A percentile compares a stretch with the other conserved stretches of the same genome.
These are phyloP conservation scores for Vulpes ferrilata DNA, from an alignment of 2,113 vertebrate species.

Conservation along the genomic window DNA sequence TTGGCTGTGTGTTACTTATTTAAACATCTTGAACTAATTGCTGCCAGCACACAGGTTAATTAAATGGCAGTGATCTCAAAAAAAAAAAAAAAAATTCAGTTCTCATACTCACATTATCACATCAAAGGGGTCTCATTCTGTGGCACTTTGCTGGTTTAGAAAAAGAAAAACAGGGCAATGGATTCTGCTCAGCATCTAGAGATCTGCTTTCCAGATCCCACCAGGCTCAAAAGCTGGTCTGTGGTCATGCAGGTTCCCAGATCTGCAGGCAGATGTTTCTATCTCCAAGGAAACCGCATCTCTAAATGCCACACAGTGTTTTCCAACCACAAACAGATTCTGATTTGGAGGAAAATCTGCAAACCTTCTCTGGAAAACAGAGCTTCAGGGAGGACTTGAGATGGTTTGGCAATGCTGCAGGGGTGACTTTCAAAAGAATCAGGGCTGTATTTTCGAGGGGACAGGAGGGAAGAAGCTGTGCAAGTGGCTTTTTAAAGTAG, in stretches of 20 bases:
- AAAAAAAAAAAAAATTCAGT: neutral
- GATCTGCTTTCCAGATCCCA: neutral
- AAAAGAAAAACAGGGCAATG: neutral
- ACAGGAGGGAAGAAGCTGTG: neutral
- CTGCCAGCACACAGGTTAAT: conserved; percentile 67
- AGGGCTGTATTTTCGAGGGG: neutral
- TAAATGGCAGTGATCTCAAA: conserved; percentile 59
- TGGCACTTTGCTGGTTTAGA: neutral
- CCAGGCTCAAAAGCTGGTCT: neutral
- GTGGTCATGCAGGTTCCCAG: neutral
- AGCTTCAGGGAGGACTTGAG: neutral
- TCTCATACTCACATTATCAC: conserved; percentile 45
- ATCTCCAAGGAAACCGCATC: conserved; percentile 65
- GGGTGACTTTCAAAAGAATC: neutral
- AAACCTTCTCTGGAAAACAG: neutral
- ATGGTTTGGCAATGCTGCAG: neutral
- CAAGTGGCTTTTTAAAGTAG: neutral
- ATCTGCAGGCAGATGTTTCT: neutral
- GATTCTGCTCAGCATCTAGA: neutral
- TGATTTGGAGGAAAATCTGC: neutral
- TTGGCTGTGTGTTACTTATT: neutral
- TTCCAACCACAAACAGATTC: neutral
- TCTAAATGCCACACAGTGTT: neutral
- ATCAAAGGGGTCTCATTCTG: conserved; percentile 25
- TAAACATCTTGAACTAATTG: conserved; percentile 27